Base-by-base conservation (phyloP, 2,113 vertebrate species). In the Upupa epops region DNA sequence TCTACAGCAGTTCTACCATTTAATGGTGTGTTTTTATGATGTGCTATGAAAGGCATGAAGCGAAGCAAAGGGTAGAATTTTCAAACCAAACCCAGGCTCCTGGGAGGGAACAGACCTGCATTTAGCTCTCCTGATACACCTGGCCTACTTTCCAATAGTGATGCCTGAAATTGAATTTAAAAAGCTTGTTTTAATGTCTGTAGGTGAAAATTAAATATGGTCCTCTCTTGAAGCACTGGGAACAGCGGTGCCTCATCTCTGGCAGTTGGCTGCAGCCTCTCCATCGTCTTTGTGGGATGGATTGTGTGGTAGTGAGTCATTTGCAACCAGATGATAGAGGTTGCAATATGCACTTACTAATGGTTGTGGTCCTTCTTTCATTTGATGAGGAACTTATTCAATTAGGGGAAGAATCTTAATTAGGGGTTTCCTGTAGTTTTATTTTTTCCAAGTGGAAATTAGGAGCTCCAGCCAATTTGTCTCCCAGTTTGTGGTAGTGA, bases 1-100 rank as follows among this genome's bases (percentile, higher is more conserved):
- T 86, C 55, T 49, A 8, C 65, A 72, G 59, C 25, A 54, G 13
- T 82, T 72, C 22, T 81, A 10, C 31, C 25, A 8, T 77, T 75
- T 78, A 24, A n/a, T 36, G 31, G 3, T 49, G 4, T 61, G 49
- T n/a, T 86, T 69, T 59, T 79, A 8, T 65, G 29, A 51, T 7
- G 2, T 17, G 2, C 46, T 46, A 0, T 6, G 11, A 51, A 63
- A 86, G 25, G 40, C 0, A 1, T 2, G 15, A 68, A 37, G 45
- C 73, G 82, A 88, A 83, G 7, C 34, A 63, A 45, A 17, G 14
- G 34, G 13, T 52, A 69, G 51, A 17, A 20, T 34, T 34, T 84
- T 75, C 46, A 42, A 15, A 36, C n/a, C 15, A 42, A 42, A 11
- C 40, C 40, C 13, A 51, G 28, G 14, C 20, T 81, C 9, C 36